These are phyloP conservation scores for Peromyscus polionotus DNA, from an alignment of 2,113 vertebrate genomes.

Conservation along the genomic window DNA sequence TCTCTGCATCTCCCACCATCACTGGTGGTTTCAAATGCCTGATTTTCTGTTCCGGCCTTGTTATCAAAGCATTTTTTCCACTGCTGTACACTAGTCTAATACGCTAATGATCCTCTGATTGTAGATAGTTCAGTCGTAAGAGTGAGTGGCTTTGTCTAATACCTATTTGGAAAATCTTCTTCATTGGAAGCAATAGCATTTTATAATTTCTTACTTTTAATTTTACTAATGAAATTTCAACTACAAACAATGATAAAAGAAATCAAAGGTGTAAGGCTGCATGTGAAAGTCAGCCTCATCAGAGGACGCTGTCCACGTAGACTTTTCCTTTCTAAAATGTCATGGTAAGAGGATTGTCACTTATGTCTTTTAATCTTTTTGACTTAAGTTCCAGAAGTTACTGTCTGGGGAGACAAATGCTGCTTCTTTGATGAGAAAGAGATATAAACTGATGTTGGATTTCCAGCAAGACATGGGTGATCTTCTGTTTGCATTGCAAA, in stretches of 20 bases:
- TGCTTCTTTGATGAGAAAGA: slow-evolving; percentile 6
- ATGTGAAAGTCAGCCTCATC: not conserved
- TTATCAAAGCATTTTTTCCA: not conserved
- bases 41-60: not conserved
- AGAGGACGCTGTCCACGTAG: not conserved
- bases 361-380: not conserved
- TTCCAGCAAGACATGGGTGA: not conserved
- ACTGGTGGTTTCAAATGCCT: not conserved
- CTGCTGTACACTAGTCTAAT: not conserved
- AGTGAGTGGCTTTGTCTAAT: slow-evolving; percentile 12
- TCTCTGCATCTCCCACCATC: no score
- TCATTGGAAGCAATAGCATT: slow-evolving; percentile 2
- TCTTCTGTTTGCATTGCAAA: not conserved
- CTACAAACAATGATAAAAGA: not conserved
- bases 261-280: not conserved
- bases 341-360: not conserved
- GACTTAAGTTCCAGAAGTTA: not conserved
- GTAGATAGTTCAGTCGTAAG: not conserved
- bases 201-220: not conserved
- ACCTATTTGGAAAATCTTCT: not conserved
- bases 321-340: slow-evolving; percentile 15
- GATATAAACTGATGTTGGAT: not conserved
- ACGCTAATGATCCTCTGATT: not conserved
- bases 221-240: slow-evolving; percentile 33
- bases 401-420: not conserved